Evolutionary conservation across 2,888 invertebrate genomes (phyloP).

Genomic region (Fissipunctia ypsillon): DNA sequence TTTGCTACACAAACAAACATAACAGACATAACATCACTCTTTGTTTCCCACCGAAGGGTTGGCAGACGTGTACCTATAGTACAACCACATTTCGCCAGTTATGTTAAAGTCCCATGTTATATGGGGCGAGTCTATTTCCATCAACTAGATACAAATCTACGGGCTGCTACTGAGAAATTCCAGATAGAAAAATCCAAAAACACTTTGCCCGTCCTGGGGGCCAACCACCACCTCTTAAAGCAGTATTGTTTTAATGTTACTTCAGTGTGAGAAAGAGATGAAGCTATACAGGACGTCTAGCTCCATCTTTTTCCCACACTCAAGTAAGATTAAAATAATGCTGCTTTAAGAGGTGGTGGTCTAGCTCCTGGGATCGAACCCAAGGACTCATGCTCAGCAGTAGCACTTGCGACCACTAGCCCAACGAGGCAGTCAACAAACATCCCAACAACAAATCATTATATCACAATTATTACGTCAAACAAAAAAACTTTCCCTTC

Average conservation of each 20-base stretch:
- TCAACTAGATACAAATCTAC: neutral
- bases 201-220: neutral
- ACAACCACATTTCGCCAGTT: neutral
- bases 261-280: no score
- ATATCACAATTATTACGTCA: constrained; percentile 11
- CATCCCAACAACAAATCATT: constrained; percentile 13
- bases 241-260: no score
- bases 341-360: no score
- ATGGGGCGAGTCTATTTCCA: neutral
- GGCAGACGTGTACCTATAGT: neutral
- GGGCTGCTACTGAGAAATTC: neutral
- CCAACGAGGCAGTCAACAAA: constrained; percentile 12
- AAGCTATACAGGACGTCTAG: no score
- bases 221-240: no score
- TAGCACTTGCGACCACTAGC: neutral
- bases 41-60: neutral
- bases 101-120: neutral
- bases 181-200: neutral
- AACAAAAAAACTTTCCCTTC: constrained; percentile 12
- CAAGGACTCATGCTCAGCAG: neutral
- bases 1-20: neutral
- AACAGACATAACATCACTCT: neutral
- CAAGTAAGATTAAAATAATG: no score
- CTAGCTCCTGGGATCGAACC: no score
- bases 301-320: no score